These are phyloP conservation scores for Himantopus leucocephalus DNA, from an alignment of 2,113 vertebrate species.

Conservation along the genomic window DNA sequence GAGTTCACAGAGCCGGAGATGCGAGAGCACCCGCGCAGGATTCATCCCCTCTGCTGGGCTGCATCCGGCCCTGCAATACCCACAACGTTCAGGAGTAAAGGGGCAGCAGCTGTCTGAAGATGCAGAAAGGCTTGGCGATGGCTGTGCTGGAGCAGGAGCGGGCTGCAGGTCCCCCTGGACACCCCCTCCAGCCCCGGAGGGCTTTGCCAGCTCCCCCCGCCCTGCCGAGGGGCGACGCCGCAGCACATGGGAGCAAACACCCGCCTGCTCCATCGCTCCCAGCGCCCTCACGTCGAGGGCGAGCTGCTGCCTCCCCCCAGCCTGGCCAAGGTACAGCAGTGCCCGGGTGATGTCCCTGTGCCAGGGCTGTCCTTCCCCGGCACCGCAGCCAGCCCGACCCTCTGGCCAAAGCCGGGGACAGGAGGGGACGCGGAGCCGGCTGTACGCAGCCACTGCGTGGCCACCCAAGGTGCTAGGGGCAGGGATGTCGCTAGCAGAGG, in stretches of 20 bases:
- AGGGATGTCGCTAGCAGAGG: neutral
- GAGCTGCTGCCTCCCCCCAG: neutral
- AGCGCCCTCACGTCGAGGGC: fast-evolving
- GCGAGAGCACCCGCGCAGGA: fast-evolving
- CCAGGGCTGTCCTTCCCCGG: neutral
- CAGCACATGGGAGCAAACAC: fast-evolving
- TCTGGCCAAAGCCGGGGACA: neutral
- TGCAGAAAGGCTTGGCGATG: fast-evolving
- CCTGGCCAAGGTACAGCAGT: fast-evolving
- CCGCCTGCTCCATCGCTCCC: fast-evolving
- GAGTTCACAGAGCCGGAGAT: neutral
- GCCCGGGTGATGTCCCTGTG: fast-evolving
- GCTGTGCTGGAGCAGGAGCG: fast-evolving
- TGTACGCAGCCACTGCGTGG: fast-evolving
- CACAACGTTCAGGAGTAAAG: neutral
- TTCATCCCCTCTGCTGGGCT: neutral
- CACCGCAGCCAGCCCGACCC: fast-evolving
- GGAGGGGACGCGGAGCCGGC: neutral
- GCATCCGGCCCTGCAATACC: neutral
- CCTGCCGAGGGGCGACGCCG: neutral
- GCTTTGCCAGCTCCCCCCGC: neutral
- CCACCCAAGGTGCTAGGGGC: fast-evolving
- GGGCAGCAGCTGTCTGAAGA: neutral
- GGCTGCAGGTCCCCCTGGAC: neutral
- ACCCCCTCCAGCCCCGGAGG: neutral